A percentile compares a stretch with the other conserved stretches of the same genome.
phyloP scores from a whole-genome alignment of 2,888 invertebrate genomes.

The Drosophila fungiperda region DNA sequence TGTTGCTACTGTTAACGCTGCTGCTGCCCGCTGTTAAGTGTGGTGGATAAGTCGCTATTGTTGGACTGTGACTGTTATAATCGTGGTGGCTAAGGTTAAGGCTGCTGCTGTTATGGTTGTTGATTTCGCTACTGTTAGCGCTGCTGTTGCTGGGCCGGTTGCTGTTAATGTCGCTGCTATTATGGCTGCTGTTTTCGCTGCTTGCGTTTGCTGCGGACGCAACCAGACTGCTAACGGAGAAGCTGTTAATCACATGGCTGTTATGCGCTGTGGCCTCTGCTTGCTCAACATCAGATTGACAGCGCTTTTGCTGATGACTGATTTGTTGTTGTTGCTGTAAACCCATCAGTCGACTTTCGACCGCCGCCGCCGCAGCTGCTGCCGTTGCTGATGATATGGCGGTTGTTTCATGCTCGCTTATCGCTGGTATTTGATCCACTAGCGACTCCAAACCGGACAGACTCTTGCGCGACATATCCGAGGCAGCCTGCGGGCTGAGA shows the following conservation, averaged over 20 bases:
- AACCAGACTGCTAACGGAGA: slow-evolving; percentile 85
- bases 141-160: slow-evolving; percentile 19
- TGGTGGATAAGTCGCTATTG: slow-evolving; percentile 67
- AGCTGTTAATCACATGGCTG: slow-evolving; percentile 78
- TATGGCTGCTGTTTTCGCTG: slow-evolving; percentile 23
- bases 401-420: slow-evolving; percentile 89
- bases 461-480: slow-evolving; percentile 93
- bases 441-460: slow-evolving; percentile 94
- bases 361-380: slow-evolving; percentile 72
- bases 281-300: slow-evolving; percentile 31
- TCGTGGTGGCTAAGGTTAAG: slow-evolving; percentile 36
- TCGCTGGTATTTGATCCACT: slow-evolving; percentile 96
- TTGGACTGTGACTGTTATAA: slow-evolving; percentile 54
- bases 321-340: slow-evolving; percentile 64
- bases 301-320: slow-evolving; percentile 47
- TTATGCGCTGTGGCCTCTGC: slow-evolving; percentile 39
- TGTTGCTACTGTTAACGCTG: slow-evolving; percentile 36
- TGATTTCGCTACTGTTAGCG: slow-evolving; percentile 34
- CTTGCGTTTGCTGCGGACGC: slow-evolving; percentile 65
- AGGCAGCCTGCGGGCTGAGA: slow-evolving; percentile 43
- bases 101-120: slow-evolving; percentile 13
- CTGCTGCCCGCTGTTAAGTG: slow-evolving; percentile 83
- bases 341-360: slow-evolving; percentile 73
- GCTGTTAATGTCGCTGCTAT: slow-evolving; percentile 1
- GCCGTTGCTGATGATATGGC: slow-evolving; percentile 58